phyloP scores from a whole-genome alignment of 1,140 invertebrate genomes.

The Neodiprion fabricii region DNA sequence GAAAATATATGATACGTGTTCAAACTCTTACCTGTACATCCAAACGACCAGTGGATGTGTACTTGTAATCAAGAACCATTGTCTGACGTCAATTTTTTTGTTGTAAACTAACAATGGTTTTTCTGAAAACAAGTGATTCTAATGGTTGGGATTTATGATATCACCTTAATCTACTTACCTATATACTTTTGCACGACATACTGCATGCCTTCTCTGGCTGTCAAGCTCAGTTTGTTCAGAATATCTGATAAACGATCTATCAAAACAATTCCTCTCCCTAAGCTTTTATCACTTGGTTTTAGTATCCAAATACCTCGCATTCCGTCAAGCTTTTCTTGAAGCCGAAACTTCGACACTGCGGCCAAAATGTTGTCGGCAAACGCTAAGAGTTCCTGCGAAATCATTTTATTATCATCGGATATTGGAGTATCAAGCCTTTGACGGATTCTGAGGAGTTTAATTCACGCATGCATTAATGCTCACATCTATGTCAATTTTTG shows the following conservation, averaged over 20 bases:
- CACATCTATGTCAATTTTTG: slow-evolving; percentile 47
- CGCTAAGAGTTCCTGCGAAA: slow-evolving; percentile 59
- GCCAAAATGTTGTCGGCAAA: slow-evolving; percentile 63
- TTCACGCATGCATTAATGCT: neutral
- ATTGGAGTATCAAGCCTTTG: neutral
- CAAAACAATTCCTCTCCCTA: slow-evolving; percentile 67
- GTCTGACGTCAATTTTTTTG: slow-evolving; percentile 68
- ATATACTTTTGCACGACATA: slow-evolving; percentile 72
- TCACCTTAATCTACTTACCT: slow-evolving; percentile 47
- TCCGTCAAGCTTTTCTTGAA: slow-evolving; percentile 61
- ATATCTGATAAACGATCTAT: slow-evolving; percentile 65
- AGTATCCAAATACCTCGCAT: slow-evolving; percentile 69
- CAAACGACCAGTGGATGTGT: slow-evolving; percentile 70
- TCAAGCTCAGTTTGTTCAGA: slow-evolving; percentile 46
- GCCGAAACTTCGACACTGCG: slow-evolving; percentile 60
- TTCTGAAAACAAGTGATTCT: slow-evolving; percentile 44
- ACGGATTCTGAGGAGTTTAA: neutral
- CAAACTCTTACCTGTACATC: slow-evolving; percentile 65
- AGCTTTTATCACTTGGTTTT: slow-evolving; percentile 69
- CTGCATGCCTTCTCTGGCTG: slow-evolving; percentile 54
- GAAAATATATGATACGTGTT: neutral
- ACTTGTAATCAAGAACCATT: slow-evolving; percentile 70
- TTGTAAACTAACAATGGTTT: slow-evolving; percentile 64
- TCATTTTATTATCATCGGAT: slow-evolving; percentile 41
- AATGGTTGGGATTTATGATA: neutral